A percentile compares a stretch with the other conserved stretches of the same genome.
Conservation (phyloP, 2,113 vertebrate genomes). For the Centropus bengalensis region DNA sequence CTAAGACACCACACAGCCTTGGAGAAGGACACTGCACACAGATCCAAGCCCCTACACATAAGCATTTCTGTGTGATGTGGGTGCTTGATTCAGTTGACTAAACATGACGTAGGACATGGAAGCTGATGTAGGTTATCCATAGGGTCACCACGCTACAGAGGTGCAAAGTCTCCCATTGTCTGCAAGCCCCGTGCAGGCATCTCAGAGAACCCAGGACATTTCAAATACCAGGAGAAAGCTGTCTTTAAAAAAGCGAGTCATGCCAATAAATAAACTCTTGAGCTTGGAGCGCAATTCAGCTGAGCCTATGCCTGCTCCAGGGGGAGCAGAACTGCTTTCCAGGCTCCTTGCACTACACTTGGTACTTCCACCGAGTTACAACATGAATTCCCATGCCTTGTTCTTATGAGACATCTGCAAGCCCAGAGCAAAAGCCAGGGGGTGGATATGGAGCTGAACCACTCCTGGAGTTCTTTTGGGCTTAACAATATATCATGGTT, state of each 20-base stretch:
- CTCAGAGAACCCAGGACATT: background rate
- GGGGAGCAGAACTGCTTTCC: background rate
- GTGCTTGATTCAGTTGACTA: background rate
- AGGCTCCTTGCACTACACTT: rapidly evolving
- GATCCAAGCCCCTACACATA: rapidly evolving
- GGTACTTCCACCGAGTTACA: background rate
- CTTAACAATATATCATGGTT: rapidly evolving
- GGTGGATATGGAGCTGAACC: background rate
- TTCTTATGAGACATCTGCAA: background rate
- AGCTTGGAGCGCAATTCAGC: background rate
- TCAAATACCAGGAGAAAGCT: background rate
- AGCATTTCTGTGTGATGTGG: background rate
- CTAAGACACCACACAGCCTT: rapidly evolving
- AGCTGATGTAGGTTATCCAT: rapidly evolving
- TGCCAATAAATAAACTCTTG: background rate
- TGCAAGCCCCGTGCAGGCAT: background rate
- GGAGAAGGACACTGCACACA: background rate
- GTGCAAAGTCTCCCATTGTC: rapidly evolving
- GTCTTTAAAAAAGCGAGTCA: rapidly evolving
- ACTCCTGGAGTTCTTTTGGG: background rate
- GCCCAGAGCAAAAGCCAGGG: background rate
- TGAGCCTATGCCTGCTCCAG: background rate
- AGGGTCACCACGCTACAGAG: background rate
- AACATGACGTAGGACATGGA: rapidly evolving
- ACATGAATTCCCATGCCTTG: background rate